These are phyloP conservation scores for Dendrolimus punctatus DNA, from an alignment of 1,140 invertebrate genomes.

Conservation along the genomic window DNA sequence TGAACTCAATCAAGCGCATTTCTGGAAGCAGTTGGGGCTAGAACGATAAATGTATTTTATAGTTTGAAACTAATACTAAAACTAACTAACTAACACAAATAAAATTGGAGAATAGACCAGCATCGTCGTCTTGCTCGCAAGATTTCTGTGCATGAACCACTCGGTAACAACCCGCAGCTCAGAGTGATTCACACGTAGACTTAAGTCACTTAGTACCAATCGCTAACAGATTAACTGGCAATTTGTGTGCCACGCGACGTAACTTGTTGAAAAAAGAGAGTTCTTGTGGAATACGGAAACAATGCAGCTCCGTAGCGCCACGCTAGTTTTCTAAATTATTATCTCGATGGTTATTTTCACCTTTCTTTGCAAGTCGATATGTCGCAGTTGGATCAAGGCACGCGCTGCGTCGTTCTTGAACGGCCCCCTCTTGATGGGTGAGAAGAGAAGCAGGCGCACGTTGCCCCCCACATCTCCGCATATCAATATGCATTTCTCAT, in stretches of 20 bases:
- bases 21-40: slow-evolving; percentile 48
- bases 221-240: too few relatives aligned
- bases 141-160: too few relatives aligned
- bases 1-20: slow-evolving; percentile 69
- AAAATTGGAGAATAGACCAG: too few relatives aligned
- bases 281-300: neutral
- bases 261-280: too few relatives aligned
- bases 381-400: slow-evolving; percentile 72
- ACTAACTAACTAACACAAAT: neutral
- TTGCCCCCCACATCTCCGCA: slow-evolving; percentile 78
- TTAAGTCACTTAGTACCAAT: too few relatives aligned
- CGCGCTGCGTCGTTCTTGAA: slow-evolving; percentile 76
- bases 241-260: too few relatives aligned
- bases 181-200: too few relatives aligned
- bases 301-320: neutral
- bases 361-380: slow-evolving; percentile 69
- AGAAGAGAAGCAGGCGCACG: slow-evolving; percentile 75
- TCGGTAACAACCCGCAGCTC: too few relatives aligned
- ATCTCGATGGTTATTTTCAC: slow-evolving; percentile 23
- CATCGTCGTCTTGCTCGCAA: too few relatives aligned
- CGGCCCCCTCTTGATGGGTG: slow-evolving; percentile 73
- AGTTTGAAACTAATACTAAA: neutral
- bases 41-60: neutral
- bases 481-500: slow-evolving; percentile 75
- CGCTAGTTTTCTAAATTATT: too few relatives aligned